A percentile compares a stretch with the other conserved stretches of the same genome.
Conservation (phyloP, 2,888 invertebrate genomes). For the Amphimallon solstitiale region DNA sequence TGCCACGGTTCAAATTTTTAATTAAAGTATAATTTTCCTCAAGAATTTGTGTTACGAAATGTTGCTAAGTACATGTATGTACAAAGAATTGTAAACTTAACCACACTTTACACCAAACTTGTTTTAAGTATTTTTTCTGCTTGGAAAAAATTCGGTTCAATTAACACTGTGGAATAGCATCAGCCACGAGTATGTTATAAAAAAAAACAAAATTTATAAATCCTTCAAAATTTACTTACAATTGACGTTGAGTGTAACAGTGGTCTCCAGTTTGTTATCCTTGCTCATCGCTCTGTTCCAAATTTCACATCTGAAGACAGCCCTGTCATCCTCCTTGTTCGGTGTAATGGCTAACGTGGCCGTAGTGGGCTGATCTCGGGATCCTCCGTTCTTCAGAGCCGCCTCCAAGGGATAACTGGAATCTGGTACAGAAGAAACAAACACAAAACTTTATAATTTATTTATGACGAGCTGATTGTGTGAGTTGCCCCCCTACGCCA, state of each 20-base stretch:
- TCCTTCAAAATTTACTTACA: constrained; percentile 72
- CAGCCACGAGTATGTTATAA: too few relatives aligned
- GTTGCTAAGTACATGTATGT: too few relatives aligned
- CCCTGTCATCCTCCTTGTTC: constrained; percentile 84
- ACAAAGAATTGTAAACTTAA: too few relatives aligned
- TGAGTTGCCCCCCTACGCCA: not conserved
- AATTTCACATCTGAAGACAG: constrained; percentile 85
- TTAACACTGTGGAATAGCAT: too few relatives aligned
- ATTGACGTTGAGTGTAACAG: constrained; percentile 85
- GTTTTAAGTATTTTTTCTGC: too few relatives aligned
- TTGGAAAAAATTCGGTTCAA: too few relatives aligned
- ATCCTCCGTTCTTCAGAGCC: constrained; percentile 74
- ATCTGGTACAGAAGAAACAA: constrained; percentile 62
- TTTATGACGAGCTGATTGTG: constrained; percentile 23
- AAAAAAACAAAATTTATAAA: constrained; percentile 34
- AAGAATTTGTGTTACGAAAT: too few relatives aligned
- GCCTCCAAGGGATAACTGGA: constrained; percentile 78
- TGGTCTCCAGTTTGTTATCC: constrained; percentile 81
- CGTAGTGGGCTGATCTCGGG: constrained; percentile 78
- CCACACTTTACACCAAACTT: too few relatives aligned
- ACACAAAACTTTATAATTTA: constrained; percentile 36
- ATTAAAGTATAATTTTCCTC: too few relatives aligned
- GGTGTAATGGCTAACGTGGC: constrained; percentile 82
- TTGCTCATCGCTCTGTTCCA: constrained; percentile 90
- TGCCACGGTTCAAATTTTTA: too few relatives aligned